Evolutionary conservation across 2,797 vertebrate species (phyloP).

Genomic region (Mus minutoides): DNA sequence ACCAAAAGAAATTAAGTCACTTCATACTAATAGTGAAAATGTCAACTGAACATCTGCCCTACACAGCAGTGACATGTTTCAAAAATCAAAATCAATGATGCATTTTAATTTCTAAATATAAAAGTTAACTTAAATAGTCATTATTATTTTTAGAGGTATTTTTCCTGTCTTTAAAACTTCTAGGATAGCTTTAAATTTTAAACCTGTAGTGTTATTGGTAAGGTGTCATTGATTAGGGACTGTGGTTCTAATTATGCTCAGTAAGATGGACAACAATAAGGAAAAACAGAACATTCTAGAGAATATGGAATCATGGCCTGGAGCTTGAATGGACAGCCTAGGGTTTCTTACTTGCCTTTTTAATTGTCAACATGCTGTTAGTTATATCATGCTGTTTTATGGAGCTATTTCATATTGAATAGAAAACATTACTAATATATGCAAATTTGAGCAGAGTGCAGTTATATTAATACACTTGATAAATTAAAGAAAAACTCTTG

Average conservation of each 20-base stretch:
- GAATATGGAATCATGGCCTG: background rate
- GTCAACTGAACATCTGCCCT: conserved; percentile 53
- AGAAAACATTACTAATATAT: conserved; percentile 1
- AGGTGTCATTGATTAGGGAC: background rate
- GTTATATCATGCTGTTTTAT: background rate
- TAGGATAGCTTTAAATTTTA: conserved; percentile 13
- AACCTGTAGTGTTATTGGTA: background rate
- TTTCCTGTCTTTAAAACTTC: conserved; percentile 17
- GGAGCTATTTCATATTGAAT: background rate
- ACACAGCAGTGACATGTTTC: conserved; percentile 8
- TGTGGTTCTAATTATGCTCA: background rate
- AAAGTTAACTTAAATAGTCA: background rate
- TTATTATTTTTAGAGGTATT: conserved; percentile 6
- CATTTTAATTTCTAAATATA: conserved; percentile 55
- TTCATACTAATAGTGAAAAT: conserved; percentile 56
- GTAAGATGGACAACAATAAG: background rate
- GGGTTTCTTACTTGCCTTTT: background rate
- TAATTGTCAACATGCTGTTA: too few species aligned
- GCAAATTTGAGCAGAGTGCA: background rate
- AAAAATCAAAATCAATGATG: conserved; percentile 57
- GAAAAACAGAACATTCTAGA: background rate
- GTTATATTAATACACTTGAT: background rate
- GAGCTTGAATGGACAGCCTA: background rate
- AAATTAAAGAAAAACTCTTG: background rate
- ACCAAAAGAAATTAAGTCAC: conserved; percentile 48